Evolutionary conservation across 2,797 vertebrate genomes (phyloP).

Genomic region (Crenichthys baileyi): DNA sequence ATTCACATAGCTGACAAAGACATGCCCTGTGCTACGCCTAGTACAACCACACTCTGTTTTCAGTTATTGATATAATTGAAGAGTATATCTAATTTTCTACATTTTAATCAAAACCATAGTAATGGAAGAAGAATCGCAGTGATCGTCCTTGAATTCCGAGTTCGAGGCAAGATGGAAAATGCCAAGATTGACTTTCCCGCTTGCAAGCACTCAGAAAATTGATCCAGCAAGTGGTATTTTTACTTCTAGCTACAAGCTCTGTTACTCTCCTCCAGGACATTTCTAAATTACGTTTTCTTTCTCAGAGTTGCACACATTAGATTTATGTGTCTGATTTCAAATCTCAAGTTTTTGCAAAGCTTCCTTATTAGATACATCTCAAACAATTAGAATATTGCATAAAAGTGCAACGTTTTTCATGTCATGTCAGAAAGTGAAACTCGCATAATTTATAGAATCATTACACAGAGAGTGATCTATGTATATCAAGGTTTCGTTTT

Average conservation of each 20-base stretch:
- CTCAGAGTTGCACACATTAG: not conserved
- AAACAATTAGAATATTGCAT: too few relatives aligned
- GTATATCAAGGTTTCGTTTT: too few relatives aligned
- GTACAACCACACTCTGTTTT: not conserved
- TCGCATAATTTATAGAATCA: too few relatives aligned
- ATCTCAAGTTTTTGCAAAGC: not conserved
- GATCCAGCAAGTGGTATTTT: slow-evolving; percentile 41
- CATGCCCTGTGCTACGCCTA: not conserved
- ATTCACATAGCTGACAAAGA: not conserved
- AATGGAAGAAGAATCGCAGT: not conserved
- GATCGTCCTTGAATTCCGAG: slow-evolving; percentile 5
- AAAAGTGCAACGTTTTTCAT: too few relatives aligned
- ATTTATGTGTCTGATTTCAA: not conserved
- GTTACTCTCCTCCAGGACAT: slow-evolving; percentile 6
- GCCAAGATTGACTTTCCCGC: slow-evolving; percentile 23
- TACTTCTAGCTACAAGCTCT: slow-evolving; percentile 16
- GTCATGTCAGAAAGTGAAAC: too few relatives aligned
- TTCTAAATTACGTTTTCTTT: not conserved
- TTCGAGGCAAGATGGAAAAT: not conserved
- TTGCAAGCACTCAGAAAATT: not conserved
- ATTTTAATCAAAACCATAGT: too few relatives aligned
- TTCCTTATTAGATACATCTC: not conserved
- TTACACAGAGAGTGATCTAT: too few relatives aligned
- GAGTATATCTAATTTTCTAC: not conserved
- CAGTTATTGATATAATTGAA: not conserved